Evolutionary conservation across 1,140 invertebrate genomes (phyloP), one percentile per base, ranked within the genome.

Genomic region (Arctopsyche grandis): DNA sequence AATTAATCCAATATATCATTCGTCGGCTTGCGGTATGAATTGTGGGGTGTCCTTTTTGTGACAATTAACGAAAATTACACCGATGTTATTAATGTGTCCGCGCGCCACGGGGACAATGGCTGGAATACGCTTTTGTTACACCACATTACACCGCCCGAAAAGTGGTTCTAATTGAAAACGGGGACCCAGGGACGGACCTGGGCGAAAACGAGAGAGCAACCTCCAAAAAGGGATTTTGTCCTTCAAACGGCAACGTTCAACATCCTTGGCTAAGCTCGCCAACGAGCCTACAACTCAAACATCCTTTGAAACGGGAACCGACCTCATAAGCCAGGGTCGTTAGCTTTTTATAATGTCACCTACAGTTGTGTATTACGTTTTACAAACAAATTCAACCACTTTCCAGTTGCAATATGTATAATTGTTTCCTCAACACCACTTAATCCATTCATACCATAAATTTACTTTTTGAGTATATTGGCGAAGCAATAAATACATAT

Each of bases 51-150:
- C 43, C 43, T 71, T 71, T 71, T 44, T 71, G 69, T 12, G 69
- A 38, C 69, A 71, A 71, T 71, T 71, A 71, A 71, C 69, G 69
- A 71, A 71, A 71, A 71, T 71, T 71, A 71, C 69, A 71, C 44
- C 69, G 69, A 71, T 71, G 69, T 71, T 71, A 71, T 71, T 71
- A 71, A 71, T 46, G 60, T 66, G 60, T 66, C 60, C 19, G 60
- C 19, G 60, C 24, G 38, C n/a, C 43, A 12, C 1, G 38, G 16
- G n/a, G 24, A 69, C 69, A 71, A 71, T 71, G 69, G 14, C 43
- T 69, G 66, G 43, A 71, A 46, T 19, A 71, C 38, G 69, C 69
- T 71, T 71, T 71, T 71, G 69, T 71, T 38, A 46, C 43, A 24
- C n/a, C 38, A 21, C 69, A 46, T 46, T 71, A 46, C 69, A n/a